Conservation (phyloP, 2,113 vertebrate species). For the Heterotilapia buettikoferi region DNA sequence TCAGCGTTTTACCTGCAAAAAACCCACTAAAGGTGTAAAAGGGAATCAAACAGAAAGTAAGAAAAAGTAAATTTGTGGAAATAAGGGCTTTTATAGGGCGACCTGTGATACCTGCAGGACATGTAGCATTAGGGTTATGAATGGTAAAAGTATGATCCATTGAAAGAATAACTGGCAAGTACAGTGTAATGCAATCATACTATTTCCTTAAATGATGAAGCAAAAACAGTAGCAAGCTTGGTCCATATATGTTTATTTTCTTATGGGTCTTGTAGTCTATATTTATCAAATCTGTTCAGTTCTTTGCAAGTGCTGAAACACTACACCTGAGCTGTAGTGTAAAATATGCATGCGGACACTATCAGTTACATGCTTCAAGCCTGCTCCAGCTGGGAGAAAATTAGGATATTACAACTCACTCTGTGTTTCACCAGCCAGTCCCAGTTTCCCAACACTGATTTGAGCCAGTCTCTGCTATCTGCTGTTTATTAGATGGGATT, state of each 20-base stretch:
- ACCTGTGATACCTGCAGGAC: not conserved
- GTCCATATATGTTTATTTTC: not conserved
- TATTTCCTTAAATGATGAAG: not conserved
- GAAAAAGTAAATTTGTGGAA: not conserved
- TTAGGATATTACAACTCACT: constrained; percentile 59
- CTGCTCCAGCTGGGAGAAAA: constrained; percentile 58
- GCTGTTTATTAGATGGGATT: constrained; percentile 51
- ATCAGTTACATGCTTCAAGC: constrained; percentile 59
- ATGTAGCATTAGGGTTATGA: not conserved
- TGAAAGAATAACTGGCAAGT: not conserved
- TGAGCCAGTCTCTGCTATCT: constrained; percentile 52
- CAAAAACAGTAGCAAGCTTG: not conserved
- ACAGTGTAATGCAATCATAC: not conserved
- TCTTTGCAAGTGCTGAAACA: constrained; percentile 49
- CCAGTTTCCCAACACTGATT: constrained; percentile 66
- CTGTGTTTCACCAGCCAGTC: constrained; percentile 49
- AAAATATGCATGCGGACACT: constrained; percentile 68
- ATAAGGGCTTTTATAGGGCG: not conserved
- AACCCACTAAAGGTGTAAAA: not conserved
- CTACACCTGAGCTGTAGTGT: constrained; percentile 53
- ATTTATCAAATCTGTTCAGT: constrained; percentile 62
- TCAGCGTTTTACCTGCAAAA: not conserved
- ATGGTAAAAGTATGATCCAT: not conserved
- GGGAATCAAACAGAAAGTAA: not conserved
- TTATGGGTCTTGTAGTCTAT: not conserved